Evolutionary conservation across 2,888 invertebrate species (phyloP).

Genomic region (Lasioglossum zephyrum): DNA sequence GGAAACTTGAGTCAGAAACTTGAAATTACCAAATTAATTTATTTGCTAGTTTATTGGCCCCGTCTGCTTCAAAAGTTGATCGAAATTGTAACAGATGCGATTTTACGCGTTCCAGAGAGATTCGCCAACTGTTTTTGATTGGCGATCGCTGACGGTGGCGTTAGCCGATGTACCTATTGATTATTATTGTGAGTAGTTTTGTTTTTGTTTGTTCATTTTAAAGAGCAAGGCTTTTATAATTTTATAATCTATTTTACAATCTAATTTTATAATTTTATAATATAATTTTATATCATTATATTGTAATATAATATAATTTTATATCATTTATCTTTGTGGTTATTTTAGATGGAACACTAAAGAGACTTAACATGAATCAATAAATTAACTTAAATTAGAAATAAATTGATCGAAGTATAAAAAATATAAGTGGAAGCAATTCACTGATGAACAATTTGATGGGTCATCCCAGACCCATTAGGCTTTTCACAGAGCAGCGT

Average conservation of each 20-base stretch:
- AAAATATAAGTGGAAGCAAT: neutral
- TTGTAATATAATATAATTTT: too few relatives aligned
- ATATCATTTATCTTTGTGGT: too few relatives aligned
- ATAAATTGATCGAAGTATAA: neutral
- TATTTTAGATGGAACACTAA: neutral
- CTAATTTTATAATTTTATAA: too few relatives aligned
- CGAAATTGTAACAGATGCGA: neutral
- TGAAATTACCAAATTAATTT: neutral
- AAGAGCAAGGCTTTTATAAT: too few relatives aligned
- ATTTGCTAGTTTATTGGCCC: neutral
- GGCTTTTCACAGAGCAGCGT: neutral
- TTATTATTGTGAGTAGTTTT: too few relatives aligned
- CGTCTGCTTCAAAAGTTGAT: neutral
- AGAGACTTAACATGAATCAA: neutral
- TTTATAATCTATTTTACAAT: too few relatives aligned
- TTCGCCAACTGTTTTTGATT: neutral
- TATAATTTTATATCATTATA: too few relatives aligned
- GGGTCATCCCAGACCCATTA: neutral
- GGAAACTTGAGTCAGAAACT: neutral
- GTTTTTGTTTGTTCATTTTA: too few relatives aligned
- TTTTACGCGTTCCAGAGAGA: neutral
- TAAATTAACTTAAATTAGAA: neutral
- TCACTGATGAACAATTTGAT: neutral
- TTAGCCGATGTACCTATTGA: too few relatives aligned
- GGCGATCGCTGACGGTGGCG: neutral